A percentile compares a stretch with the other conserved stretches of the same genome.
phyloP scores from a whole-genome alignment of 2,888 invertebrate species.

The Athripsodes cinereus region DNA sequence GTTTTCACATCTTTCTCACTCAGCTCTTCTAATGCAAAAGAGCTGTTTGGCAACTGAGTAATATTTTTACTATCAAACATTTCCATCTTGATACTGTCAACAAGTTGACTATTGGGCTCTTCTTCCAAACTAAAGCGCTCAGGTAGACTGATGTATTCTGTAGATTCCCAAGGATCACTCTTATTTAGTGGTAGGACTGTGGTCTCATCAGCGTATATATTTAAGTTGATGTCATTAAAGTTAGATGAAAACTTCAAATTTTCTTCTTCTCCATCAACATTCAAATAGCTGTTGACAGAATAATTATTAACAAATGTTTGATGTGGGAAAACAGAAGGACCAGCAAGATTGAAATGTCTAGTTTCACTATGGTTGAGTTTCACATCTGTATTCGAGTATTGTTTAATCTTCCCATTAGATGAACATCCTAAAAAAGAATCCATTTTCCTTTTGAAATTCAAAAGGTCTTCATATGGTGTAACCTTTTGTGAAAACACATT shows the following conservation, averaged over 20 bases:
- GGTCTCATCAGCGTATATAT: slow-evolving; percentile 12
- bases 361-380: neutral
- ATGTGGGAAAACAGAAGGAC: neutral
- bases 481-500: slow-evolving; percentile 6
- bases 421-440: slow-evolving; percentile 24
- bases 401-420: neutral
- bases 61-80: neutral
- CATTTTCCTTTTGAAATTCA: slow-evolving; percentile 16
- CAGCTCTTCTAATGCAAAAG: neutral
- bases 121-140: neutral
- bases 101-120: neutral
- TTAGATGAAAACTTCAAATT: slow-evolving; percentile 50
- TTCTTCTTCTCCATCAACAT: slow-evolving; percentile 38
- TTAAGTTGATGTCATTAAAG: slow-evolving; percentile 38
- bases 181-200: neutral
- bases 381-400: too few species aligned
- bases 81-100: neutral
- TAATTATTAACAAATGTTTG: neutral
- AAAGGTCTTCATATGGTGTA: slow-evolving; percentile 16
- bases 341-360: slow-evolving; percentile 11
- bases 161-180: slow-evolving; percentile 14
- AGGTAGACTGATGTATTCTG: slow-evolving; percentile 15
- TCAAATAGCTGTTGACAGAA: neutral
- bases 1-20: slow-evolving; percentile 6
- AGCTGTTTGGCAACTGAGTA: neutral